A percentile compares a stretch with the other conserved stretches of the same genome.
These are phyloP conservation scores for Drosophila punjabiensis DNA, from an alignment of 1,140 invertebrate genomes.

Conservation along the genomic window DNA sequence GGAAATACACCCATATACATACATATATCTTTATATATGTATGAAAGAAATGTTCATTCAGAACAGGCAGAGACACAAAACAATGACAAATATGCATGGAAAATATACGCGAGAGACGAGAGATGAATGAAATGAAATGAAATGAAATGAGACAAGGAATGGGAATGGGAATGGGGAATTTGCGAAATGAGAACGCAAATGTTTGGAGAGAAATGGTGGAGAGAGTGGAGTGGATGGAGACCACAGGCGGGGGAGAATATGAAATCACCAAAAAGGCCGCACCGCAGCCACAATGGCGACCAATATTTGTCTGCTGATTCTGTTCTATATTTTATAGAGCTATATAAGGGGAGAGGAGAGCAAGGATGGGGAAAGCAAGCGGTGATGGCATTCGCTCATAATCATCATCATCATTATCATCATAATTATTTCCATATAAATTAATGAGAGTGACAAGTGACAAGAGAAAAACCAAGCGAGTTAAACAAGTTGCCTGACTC, in stretches of 20 bases:
- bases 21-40: background rate
- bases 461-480: conserved; percentile 27
- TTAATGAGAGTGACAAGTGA: conserved; percentile 61
- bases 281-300: conserved; percentile 48
- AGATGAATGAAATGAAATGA: conserved; percentile 47
- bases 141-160: conserved; percentile 27
- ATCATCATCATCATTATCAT: background rate
- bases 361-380: background rate
- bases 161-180: conserved; percentile 12
- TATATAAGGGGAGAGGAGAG: background rate
- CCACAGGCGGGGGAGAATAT: conserved; percentile 10
- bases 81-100: conserved; percentile 52
- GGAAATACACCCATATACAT: conserved; percentile 1
- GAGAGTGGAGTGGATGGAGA: background rate
- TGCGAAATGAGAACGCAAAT: conserved; percentile 31
- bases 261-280: conserved; percentile 55
- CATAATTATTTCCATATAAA: conserved; percentile 32
- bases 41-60: conserved; percentile 38
- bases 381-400: conserved; percentile 21
- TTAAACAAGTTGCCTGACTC: background rate
- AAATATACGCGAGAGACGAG: conserved; percentile 28
- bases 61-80: conserved; percentile 44
- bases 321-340: conserved; percentile 19
- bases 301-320: conserved; percentile 40
- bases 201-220: background rate